A percentile compares a stretch with the other conserved stretches of the same genome.
phyloP scores from a whole-genome alignment of 2,113 vertebrate genomes.

The Lota lota region DNA sequence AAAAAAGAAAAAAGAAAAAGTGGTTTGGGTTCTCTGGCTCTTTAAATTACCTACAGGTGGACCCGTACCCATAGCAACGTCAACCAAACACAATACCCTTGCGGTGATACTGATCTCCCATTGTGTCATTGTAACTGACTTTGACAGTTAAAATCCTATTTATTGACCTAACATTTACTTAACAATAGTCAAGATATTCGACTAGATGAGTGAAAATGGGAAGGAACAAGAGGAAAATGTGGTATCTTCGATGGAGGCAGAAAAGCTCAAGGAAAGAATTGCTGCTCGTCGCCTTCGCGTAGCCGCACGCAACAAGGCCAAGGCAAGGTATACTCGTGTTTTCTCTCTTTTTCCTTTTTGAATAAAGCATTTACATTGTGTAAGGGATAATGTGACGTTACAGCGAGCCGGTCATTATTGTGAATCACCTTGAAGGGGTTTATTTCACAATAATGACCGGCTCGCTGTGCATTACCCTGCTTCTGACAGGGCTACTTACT shows the following conservation, averaged over 20 bases:
- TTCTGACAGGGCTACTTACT: too few relatives aligned
- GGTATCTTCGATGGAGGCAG: slow-evolving; percentile 25
- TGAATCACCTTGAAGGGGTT: too few relatives aligned
- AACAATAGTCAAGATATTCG: too few relatives aligned
- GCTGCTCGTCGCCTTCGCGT: slow-evolving; percentile 72
- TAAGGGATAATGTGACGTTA: too few relatives aligned
- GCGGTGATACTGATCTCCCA: not conserved
- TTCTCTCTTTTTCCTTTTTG: not conserved
- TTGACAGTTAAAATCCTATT: too few relatives aligned
- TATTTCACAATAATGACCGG: not conserved
- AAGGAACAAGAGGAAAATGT: not conserved
- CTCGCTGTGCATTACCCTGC: too few relatives aligned
- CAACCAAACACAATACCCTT: slow-evolving; percentile 5
- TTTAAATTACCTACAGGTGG: not conserved
- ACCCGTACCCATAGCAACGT: slow-evolving; percentile 40
- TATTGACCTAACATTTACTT: too few relatives aligned
- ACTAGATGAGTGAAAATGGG: slow-evolving; percentile 36
- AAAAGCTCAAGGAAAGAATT: slow-evolving; percentile 70
- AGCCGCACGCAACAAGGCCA: slow-evolving; percentile 56
- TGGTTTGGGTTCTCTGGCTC: too few relatives aligned
- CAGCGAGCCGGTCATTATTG: too few relatives aligned
- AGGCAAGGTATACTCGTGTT: slow-evolving; percentile 56
- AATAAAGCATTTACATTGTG: not conserved
- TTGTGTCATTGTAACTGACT: too few relatives aligned
- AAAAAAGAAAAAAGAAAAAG: too few relatives aligned